These are phyloP conservation scores for Zootoca vivipara DNA, from an alignment of 2,113 vertebrate genomes.

Conservation along the genomic window DNA sequence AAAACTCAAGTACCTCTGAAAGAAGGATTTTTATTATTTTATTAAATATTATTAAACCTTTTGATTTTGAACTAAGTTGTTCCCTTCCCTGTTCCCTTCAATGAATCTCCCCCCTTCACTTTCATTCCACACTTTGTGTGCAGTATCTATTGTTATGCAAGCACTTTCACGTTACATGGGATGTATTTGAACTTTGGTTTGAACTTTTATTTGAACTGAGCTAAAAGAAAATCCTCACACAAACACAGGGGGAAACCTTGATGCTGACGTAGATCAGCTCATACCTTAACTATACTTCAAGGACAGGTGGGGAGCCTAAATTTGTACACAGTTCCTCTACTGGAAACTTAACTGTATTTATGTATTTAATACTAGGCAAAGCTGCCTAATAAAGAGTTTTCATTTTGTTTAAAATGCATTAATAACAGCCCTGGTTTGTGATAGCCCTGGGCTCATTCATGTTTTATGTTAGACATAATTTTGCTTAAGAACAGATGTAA, in stretches of 20 bases:
- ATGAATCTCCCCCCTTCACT: neutral
- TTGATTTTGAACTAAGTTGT: neutral
- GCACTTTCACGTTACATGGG: neutral
- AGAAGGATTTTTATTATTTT: neutral
- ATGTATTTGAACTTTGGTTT: neutral
- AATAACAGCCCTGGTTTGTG: no score
- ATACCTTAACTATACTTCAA: neutral
- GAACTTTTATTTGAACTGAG: neutral
- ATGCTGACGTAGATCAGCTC: neutral
- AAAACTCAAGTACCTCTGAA: neutral
- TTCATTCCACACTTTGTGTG: neutral
- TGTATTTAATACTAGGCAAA: neutral
- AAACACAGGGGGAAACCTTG: neutral
- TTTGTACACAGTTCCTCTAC: neutral
- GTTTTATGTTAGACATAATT: no score
- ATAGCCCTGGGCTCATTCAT: no score
- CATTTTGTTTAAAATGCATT: no score
- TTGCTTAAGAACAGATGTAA: no score
- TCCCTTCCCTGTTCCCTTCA: neutral
- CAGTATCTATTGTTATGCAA: neutral
- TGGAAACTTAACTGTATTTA: neutral
- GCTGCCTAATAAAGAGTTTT: no score
- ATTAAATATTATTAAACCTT: neutral
- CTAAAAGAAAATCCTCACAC: neutral
- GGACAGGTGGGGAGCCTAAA: neutral